Conservation (phyloP, 2,797 vertebrate species). For the Falco novaeseelandiae region DNA sequence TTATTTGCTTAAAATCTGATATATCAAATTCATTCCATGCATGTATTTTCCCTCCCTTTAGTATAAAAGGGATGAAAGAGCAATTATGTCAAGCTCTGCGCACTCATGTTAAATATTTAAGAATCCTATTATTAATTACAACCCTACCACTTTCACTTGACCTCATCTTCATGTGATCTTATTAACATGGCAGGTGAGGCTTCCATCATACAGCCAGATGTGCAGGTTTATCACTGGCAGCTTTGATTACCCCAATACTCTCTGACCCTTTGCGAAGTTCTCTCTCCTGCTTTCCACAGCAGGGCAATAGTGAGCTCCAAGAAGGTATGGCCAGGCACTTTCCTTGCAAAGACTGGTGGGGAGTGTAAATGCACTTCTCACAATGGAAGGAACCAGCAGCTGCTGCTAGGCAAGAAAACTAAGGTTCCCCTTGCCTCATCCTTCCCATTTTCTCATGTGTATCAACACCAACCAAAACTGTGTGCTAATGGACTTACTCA, state of each 20-base stretch:
- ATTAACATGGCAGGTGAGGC: background rate
- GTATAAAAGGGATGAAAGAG: background rate
- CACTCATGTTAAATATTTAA: background rate
- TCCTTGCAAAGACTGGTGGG: background rate
- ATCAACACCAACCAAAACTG: background rate
- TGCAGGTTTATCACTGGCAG: background rate
- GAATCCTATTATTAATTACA: background rate
- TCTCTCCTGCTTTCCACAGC: background rate
- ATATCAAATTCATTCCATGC: background rate
- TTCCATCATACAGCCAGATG: background rate
- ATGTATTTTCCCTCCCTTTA: background rate
- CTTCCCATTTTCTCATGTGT: background rate
- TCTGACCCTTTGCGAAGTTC: background rate
- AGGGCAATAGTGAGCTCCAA: background rate
- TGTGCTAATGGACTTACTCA: background rate
- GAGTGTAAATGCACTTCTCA: background rate
- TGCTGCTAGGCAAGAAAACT: background rate
- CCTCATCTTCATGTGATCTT: background rate
- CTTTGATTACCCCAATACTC: background rate
- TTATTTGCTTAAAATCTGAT: background rate
- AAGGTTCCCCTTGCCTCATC: background rate
- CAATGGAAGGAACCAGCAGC: background rate
- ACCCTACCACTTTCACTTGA: background rate
- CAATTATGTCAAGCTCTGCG: background rate
- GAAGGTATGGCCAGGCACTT: fast-evolving